These are phyloP conservation scores for Hydropsyche betteni DNA, from an alignment of 2,888 invertebrate species.

Conservation along the genomic window DNA sequence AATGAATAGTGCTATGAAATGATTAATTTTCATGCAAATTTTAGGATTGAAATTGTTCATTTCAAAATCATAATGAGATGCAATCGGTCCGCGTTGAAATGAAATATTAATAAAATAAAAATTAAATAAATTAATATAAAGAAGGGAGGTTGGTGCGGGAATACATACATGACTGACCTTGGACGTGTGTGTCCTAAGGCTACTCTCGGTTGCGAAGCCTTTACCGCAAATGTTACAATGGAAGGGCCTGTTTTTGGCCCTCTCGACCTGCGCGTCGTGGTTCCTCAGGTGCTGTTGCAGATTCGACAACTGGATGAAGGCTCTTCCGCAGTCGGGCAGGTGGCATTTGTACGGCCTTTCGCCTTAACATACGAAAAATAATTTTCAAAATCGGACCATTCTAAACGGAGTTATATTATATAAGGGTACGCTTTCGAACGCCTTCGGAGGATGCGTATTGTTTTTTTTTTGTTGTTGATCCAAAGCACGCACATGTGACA, in stretches of 20 bases:
- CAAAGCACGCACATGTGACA: conserved; percentile 42
- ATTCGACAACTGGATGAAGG: conserved; percentile 96
- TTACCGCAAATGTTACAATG: conserved; percentile 97
- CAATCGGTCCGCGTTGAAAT: background rate
- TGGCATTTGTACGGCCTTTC: conserved; percentile 98
- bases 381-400: no score
- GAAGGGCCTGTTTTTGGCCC: conserved; percentile 94
- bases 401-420: no score
- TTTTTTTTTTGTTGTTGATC: background rate
- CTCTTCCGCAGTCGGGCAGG: conserved; percentile 93
- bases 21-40: no score
- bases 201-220: conserved; percentile 95
- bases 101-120: background rate
- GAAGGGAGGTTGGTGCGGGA: conserved; percentile 52
- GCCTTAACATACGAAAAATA: conserved; percentile 65
- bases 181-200: conserved; percentile 93
- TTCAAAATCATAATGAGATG: background rate
- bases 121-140: conserved; percentile 46
- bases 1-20: no score
- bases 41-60: no score
- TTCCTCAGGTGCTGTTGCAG: conserved; percentile 95
- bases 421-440: no score
- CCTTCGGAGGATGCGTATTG: no score
- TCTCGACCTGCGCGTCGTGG: conserved; percentile 94
- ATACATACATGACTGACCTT: conserved; percentile 87